Evolutionary conservation across 2,113 vertebrate species (phyloP).

Genomic region (Microtus montanus): DNA sequence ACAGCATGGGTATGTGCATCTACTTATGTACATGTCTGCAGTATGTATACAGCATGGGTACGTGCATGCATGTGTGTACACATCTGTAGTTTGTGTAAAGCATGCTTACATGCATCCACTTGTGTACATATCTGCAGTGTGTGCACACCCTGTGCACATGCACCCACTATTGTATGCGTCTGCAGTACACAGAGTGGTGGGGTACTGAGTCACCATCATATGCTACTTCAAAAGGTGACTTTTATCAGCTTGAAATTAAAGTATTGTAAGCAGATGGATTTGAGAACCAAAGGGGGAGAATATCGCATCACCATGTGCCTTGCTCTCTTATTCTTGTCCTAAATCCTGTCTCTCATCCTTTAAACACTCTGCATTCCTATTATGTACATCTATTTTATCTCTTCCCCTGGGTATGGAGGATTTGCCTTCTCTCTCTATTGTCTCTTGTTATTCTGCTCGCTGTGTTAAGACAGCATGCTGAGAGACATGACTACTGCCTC

Average conservation of each 20-base stretch:
- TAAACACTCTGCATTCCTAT: not conserved
- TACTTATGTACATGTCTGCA: too few species aligned
- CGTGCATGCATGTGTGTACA: too few species aligned
- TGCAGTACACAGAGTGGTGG: not conserved
- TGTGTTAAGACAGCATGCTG: not conserved
- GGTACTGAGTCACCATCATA: not conserved
- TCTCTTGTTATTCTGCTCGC: not conserved
- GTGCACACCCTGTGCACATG: not conserved
- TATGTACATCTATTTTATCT: not conserved
- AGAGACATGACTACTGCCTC: not conserved
- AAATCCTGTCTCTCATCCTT: not conserved
- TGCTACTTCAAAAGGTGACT: not conserved
- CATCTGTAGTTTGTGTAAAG: too few species aligned
- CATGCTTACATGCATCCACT: too few species aligned
- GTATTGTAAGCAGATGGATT: not conserved
- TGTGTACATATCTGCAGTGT: not conserved
- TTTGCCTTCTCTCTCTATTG: not conserved
- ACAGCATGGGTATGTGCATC: too few species aligned
- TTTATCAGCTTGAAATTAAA: not conserved
- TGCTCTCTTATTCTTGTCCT: not conserved
- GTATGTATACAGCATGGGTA: too few species aligned
- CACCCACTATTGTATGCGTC: fast-evolving
- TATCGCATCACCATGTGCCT: not conserved
- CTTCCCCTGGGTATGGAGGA: not conserved
- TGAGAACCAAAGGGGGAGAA: not conserved